These are phyloP conservation scores for Nomada ruficornis DNA, from an alignment of 2,888 invertebrate genomes.

Conservation along the genomic window DNA sequence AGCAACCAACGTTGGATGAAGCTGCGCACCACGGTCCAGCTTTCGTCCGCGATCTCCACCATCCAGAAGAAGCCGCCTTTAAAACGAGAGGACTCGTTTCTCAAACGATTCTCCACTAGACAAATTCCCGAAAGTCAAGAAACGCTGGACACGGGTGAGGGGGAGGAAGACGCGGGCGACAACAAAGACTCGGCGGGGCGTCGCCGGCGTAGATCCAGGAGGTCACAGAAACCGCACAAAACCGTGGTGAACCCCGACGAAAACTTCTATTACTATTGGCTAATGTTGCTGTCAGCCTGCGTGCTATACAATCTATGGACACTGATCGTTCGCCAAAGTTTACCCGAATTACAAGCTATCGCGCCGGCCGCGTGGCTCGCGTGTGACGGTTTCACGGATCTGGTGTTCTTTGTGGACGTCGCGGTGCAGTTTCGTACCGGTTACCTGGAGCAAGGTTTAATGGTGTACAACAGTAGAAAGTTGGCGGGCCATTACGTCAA, in stretches of 20 bases:
- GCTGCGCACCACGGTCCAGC: conserved; percentile 95
- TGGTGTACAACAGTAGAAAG: conserved; percentile 96
- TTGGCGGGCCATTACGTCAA: conserved; percentile 94
- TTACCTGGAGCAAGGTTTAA: conserved; percentile 96
- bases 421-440: conserved; percentile 97
- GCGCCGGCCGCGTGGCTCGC: conserved; percentile 91
- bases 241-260: conserved; percentile 97
- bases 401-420: conserved; percentile 95
- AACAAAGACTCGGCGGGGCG: conserved; percentile 86
- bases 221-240: conserved; percentile 90
- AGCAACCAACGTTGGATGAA: conserved; percentile 99
- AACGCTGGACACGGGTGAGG: conserved; percentile 90
- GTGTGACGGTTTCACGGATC: conserved; percentile 94
- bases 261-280: conserved; percentile 98
- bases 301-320: conserved; percentile 98
- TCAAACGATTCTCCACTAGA: conserved; percentile 96
- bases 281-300: conserved; percentile 94
- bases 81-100: conserved; percentile 96
- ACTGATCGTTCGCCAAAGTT: conserved; percentile 96
- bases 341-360: conserved; percentile 93
- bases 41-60: conserved; percentile 92
- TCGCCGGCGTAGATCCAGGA: conserved; percentile 87
- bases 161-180: conserved; percentile 86
- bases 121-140: conserved; percentile 95
- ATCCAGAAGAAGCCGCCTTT: conserved; percentile 95